Conservation (phyloP, 2,797 vertebrate species). For the Sitta carolinensis region DNA sequence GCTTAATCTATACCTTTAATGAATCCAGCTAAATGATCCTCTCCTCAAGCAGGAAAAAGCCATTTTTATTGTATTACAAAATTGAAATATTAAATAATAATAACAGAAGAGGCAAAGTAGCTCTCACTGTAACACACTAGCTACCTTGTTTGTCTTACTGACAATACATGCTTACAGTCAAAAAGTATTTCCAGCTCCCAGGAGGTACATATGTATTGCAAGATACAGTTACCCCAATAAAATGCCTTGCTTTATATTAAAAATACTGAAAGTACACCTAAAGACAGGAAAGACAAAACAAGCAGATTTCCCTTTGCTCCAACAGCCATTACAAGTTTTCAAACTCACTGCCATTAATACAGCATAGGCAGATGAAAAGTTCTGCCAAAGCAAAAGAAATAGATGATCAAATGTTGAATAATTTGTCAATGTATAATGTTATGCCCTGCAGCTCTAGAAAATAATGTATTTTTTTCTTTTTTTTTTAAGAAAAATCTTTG, state of each 20-base stretch:
- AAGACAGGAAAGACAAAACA: not conserved
- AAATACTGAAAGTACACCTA: not conserved
- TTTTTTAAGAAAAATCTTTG: not conserved
- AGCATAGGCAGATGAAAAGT: not conserved
- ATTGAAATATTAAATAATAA: not conserved
- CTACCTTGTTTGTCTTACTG: not conserved
- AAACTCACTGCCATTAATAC: not conserved
- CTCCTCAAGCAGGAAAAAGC: not conserved
- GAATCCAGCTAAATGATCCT: not conserved
- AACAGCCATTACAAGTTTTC: not conserved
- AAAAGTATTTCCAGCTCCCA: not conserved
- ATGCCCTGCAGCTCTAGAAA: not conserved
- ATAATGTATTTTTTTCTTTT: not conserved
- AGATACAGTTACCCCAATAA: not conserved
- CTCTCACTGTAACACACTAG: not conserved
- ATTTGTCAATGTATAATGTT: not conserved
- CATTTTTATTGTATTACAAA: not conserved
- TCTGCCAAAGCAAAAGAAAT: slow-evolving; percentile 9
- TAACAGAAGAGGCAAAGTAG: not conserved
- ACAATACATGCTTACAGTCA: not conserved
- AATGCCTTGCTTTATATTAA: not conserved
- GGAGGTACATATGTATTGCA: not conserved
- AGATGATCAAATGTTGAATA: slow-evolving; percentile 9
- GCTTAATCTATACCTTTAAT: not conserved
- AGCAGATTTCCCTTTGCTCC: not conserved